These are phyloP conservation scores for Cirrhinus molitorella DNA, from an alignment of 2,797 vertebrate genomes.

Conservation along the genomic window DNA sequence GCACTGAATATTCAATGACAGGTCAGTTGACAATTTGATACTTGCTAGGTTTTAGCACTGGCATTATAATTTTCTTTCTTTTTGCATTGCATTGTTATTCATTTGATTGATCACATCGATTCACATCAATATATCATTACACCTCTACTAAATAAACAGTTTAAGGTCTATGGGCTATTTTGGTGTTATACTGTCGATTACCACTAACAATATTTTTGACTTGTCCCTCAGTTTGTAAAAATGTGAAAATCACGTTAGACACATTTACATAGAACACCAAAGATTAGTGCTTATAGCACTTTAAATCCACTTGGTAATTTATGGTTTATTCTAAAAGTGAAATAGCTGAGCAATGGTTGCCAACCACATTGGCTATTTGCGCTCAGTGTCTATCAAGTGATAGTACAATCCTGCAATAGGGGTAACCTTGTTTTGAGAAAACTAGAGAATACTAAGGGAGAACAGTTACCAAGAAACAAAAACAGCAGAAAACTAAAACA, in stretches of 20 bases:
- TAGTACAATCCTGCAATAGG: background rate
- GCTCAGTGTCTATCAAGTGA: background rate
- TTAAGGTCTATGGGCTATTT: too few species aligned
- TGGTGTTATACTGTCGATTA: too few species aligned
- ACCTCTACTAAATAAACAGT: background rate
- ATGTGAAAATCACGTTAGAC: background rate
- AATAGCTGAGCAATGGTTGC: background rate
- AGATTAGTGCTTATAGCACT: background rate
- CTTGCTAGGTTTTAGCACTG: too few species aligned
- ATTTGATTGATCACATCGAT: too few species aligned
- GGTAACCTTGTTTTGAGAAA: background rate
- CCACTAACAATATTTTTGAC: background rate
- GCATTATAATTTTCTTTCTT: too few species aligned
- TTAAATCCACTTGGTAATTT: background rate
- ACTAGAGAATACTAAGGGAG: background rate
- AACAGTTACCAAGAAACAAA: conserved; percentile 3
- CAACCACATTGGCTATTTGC: too few species aligned
- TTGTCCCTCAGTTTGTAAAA: background rate
- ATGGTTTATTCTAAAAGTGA: background rate
- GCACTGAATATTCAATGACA: too few species aligned
- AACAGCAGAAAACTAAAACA: conserved; percentile 26
- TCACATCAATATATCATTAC: background rate
- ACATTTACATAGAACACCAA: background rate
- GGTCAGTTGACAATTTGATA: too few species aligned
- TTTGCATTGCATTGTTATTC: too few species aligned